Conservation (phyloP, 2,113 vertebrate genomes). For the Passer montanus region DNA sequence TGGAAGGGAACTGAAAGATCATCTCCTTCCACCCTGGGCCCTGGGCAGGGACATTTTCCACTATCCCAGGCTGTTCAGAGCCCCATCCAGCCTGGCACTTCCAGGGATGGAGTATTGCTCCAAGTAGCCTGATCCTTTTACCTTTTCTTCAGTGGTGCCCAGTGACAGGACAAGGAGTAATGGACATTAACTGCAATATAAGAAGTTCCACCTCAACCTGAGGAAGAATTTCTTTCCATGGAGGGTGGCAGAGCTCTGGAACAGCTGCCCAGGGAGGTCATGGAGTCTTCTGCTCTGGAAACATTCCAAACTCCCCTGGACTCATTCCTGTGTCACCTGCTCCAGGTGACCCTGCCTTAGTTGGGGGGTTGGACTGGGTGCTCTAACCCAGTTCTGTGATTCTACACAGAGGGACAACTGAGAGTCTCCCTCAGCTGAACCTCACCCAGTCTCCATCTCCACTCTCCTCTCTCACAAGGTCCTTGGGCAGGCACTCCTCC, state of each 20-base stretch:
- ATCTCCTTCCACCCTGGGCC: background rate
- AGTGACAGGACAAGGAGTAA: background rate
- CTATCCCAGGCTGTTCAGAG: background rate
- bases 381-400: background rate
- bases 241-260: background rate
- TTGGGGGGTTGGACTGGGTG: background rate
- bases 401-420: background rate
- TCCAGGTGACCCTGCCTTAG: background rate
- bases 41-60: background rate
- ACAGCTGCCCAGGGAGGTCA: background rate
- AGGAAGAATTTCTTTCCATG: background rate
- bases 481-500: background rate
- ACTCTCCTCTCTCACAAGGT: background rate
- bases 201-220: background rate
- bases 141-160: background rate
- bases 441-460: background rate
- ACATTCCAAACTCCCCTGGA: background rate
- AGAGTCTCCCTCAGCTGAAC: background rate
- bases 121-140: background rate
- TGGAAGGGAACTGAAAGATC: background rate
- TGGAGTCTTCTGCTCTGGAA: background rate
- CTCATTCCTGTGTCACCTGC: background rate
- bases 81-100: fast-evolving
- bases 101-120: background rate
- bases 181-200: background rate